phyloP scores from a whole-genome alignment of 2,888 invertebrate species.

The Apamea monoglypha region DNA sequence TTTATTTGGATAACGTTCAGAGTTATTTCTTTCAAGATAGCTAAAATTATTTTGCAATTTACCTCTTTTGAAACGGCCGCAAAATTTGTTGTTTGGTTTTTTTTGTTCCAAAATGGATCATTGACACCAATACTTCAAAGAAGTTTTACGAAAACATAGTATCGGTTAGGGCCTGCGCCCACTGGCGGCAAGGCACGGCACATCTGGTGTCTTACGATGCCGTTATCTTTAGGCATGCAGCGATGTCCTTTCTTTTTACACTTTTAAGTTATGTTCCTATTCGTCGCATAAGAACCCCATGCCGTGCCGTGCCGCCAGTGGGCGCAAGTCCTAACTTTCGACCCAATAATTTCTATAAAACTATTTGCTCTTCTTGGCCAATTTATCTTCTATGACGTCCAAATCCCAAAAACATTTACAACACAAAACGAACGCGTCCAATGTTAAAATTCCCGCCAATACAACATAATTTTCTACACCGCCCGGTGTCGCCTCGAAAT shows the following conservation, averaged over 20 bases:
- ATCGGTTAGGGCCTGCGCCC: no score
- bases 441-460: constrained; percentile 30
- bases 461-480: constrained; percentile 25
- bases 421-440: not conserved
- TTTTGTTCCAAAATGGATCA: not conserved
- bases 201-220: no score
- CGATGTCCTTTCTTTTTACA: no score
- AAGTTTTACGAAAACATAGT: not conserved
- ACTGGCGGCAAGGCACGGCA: no score
- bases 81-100: not conserved
- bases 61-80: not conserved
- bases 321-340: not conserved
- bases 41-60: not conserved
- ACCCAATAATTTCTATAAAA: not conserved
- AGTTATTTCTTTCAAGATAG: not conserved
- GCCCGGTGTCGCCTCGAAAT: constrained; percentile 21
- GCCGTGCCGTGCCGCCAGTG: not conserved
- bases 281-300: not conserved
- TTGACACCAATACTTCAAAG: not conserved
- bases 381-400: not conserved
- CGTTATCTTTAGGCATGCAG: no score
- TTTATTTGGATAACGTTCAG: not conserved
- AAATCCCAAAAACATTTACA: constrained; percentile 4
- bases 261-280: not conserved
- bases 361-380: not conserved